These are phyloP conservation scores for Rotaria magnacalcarata DNA, from an alignment of 2,888 invertebrate genomes.

Conservation along the genomic window DNA sequence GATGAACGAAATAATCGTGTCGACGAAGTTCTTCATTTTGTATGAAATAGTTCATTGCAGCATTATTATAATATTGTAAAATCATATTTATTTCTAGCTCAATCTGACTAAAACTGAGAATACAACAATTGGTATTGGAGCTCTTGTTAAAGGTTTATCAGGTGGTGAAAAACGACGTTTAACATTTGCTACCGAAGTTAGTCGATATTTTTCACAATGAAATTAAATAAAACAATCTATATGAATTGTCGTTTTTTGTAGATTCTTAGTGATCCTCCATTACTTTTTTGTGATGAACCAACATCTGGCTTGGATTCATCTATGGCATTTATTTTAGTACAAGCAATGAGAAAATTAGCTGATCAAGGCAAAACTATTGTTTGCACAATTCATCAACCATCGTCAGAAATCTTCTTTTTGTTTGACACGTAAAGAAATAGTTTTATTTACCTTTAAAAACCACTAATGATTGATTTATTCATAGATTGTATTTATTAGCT, in stretches of 20 bases:
- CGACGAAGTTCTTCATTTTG: slow-evolving; percentile 37
- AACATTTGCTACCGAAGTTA: slow-evolving; percentile 91
- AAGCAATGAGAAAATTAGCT: slow-evolving; percentile 65
- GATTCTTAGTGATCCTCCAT: slow-evolving; percentile 77
- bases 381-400: slow-evolving; percentile 86
- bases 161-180: slow-evolving; percentile 92
- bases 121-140: slow-evolving; percentile 81
- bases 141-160: slow-evolving; percentile 78
- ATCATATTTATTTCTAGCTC: slow-evolving; percentile 64
- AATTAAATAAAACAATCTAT: background rate
- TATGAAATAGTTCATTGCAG: background rate
- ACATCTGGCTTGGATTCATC: slow-evolving; percentile 79
- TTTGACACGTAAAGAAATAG: slow-evolving; percentile 59
- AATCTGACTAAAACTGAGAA: slow-evolving; percentile 82
- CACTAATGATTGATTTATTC: background rate
- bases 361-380: slow-evolving; percentile 78
- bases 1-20: slow-evolving; percentile 41
- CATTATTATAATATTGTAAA: no score
- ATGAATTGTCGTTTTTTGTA: background rate
- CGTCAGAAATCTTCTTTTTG: slow-evolving; percentile 44
- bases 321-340: slow-evolving; percentile 87
- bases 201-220: background rate
- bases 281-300: slow-evolving; percentile 94
- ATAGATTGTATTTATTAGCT: slow-evolving; percentile 69
- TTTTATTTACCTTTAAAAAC: slow-evolving; percentile 66